phyloP scores from a whole-genome alignment of 2,113 vertebrate genomes.

The Entosphenus tridentatus region DNA sequence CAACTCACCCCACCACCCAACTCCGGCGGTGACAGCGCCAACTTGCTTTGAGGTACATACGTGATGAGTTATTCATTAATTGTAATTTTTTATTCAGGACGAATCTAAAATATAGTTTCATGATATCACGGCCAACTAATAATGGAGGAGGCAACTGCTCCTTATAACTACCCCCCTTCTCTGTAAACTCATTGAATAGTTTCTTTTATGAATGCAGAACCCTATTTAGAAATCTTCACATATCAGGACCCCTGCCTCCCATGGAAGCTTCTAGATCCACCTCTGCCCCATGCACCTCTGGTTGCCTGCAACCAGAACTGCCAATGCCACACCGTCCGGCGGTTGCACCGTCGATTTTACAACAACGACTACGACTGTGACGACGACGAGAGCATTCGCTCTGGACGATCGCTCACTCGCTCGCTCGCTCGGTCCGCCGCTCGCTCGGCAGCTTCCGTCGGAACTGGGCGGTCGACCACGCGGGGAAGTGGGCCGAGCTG shows the following conservation, averaged over 20 bases:
- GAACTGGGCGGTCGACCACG: constrained; percentile 86
- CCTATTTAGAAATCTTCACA: too few species aligned
- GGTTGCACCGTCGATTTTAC: too few species aligned
- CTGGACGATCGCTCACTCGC: background rate
- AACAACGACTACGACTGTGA: background rate
- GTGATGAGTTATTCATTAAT: constrained; percentile 19
- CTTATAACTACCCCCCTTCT: too few species aligned
- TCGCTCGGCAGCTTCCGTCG: constrained; percentile 58
- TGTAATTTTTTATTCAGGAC: background rate
- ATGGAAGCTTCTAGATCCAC: too few species aligned
- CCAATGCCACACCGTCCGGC: too few species aligned
- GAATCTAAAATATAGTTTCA: background rate
- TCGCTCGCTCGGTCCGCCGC: background rate
- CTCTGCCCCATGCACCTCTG: too few species aligned
- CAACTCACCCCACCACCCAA: too few species aligned
- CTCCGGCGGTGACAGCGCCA: too few species aligned
- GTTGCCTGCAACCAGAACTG: too few species aligned
- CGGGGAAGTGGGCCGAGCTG: constrained; percentile 91
- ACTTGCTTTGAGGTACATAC: too few species aligned
- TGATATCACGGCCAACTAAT: background rate
- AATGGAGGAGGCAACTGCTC: too few species aligned
- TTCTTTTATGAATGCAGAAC: background rate
- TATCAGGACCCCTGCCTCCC: too few species aligned
- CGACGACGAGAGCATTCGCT: background rate
- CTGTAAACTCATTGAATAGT: background rate